These are phyloP conservation scores for Penaeus indicus DNA, from an alignment of 1,140 invertebrate species.

Conservation along the genomic window DNA sequence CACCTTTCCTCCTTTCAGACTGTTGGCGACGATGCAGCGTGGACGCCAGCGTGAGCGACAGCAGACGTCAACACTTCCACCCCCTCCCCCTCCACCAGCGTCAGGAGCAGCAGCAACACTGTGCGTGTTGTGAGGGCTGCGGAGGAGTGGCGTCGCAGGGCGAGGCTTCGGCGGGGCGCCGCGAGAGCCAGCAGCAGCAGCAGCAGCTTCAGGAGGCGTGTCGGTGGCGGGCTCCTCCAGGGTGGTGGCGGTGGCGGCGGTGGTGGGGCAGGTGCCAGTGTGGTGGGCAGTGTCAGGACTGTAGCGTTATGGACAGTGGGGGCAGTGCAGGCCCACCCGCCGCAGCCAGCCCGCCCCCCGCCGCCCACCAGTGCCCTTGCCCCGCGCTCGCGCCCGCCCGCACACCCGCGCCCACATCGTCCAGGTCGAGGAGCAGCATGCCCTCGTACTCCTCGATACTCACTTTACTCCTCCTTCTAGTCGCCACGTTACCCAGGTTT, in stretches of 20 bases:
- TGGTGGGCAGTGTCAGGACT: slow-evolving; percentile 42
- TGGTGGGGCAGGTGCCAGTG: slow-evolving; percentile 42
- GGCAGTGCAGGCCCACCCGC: slow-evolving; percentile 2
- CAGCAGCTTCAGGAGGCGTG: slow-evolving; percentile 18
- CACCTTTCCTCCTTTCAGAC: slow-evolving; percentile 12
- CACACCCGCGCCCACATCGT: background rate
- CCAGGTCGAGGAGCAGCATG: slow-evolving; percentile 21
- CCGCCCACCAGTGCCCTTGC: slow-evolving; percentile 38
- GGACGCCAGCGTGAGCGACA: slow-evolving; percentile 23
- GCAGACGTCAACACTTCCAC: background rate
- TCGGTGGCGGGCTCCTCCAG: slow-evolving; percentile 32
- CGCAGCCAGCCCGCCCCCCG: background rate
- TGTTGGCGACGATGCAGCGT: slow-evolving; percentile 49
- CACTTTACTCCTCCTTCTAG: slow-evolving; percentile 45
- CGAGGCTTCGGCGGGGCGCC: slow-evolving; percentile 8
- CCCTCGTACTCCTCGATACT: slow-evolving; percentile 42
- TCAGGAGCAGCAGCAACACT: slow-evolving; percentile 42
- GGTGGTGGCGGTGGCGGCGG: slow-evolving; percentile 33
- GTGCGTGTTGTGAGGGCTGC: slow-evolving; percentile 23
- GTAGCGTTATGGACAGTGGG: slow-evolving; percentile 43
- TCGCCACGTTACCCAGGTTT: slow-evolving; percentile 49
- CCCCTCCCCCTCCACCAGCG: background rate
- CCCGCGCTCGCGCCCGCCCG: slow-evolving; percentile 15
- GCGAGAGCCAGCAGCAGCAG: slow-evolving; percentile 5
- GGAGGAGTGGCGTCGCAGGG: background rate